Percentiles rank a stretch among this genome's conserved stretches.
Evolutionary conservation across 2,113 vertebrate genomes (phyloP).

Genomic region (Perognathus longimembris): DNA sequence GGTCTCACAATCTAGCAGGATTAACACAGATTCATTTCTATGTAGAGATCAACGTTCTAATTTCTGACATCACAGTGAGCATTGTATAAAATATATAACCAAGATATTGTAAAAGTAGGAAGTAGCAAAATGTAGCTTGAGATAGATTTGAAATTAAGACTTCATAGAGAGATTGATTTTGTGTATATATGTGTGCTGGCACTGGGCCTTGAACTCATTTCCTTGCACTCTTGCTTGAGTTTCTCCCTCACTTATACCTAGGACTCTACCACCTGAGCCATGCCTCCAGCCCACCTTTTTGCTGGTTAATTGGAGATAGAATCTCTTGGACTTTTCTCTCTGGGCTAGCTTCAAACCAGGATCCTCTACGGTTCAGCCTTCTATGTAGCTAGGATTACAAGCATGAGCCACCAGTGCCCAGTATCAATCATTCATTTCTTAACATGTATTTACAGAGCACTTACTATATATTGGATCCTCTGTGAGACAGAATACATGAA

Average conservation of each 20-base stretch:
- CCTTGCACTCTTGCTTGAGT: too few relatives aligned
- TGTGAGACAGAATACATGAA: not conserved
- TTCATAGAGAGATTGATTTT: not conserved
- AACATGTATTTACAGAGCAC: not conserved
- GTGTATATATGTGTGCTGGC: too few relatives aligned
- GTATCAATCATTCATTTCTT: not conserved
- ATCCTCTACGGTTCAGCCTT: too few relatives aligned
- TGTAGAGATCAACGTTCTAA: not conserved
- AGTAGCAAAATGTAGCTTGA: not conserved
- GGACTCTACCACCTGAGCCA: too few relatives aligned
- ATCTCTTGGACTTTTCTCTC: too few relatives aligned
- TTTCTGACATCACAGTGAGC: not conserved
- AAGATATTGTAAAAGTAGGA: not conserved
- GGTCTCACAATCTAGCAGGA: not conserved
- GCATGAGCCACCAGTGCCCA: too few relatives aligned
- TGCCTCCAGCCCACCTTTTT: too few relatives aligned
- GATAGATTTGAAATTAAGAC: not conserved
- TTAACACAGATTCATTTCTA: not conserved
- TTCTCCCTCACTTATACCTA: too few relatives aligned
- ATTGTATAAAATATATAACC: not conserved
- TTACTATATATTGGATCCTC: not conserved
- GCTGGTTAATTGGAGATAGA: too few relatives aligned
- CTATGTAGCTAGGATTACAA: too few relatives aligned
- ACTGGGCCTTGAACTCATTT: too few relatives aligned
- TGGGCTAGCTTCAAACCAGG: too few relatives aligned